These are phyloP conservation scores for Wiebesia pumilae DNA, from an alignment of 1,140 invertebrate genomes.

Conservation along the genomic window DNA sequence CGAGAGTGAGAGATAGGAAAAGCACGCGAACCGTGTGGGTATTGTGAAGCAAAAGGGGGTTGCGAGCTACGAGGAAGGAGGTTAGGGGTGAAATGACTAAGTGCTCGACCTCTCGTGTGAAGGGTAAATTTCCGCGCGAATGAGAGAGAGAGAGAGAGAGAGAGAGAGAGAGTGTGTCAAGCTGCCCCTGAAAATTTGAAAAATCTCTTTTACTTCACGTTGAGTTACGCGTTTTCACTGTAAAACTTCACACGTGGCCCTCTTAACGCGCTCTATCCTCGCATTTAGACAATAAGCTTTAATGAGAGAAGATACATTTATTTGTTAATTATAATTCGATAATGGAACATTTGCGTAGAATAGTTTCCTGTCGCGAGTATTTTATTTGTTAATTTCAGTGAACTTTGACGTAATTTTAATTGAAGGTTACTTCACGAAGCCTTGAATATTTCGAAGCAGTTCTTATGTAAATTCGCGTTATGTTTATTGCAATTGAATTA, in stretches of 20 bases:
- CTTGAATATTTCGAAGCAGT: no score
- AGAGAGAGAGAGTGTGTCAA: background rate
- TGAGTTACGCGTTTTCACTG: slow-evolving; percentile 4
- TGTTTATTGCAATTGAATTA: no score
- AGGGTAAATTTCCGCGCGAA: slow-evolving; percentile 45
- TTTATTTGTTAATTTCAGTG: no score
- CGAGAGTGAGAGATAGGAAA: slow-evolving; percentile 2
- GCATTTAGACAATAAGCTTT: background rate
- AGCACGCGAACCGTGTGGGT: background rate
- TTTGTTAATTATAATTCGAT: background rate
- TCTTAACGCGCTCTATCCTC: background rate
- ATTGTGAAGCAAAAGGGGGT: slow-evolving; percentile 35
- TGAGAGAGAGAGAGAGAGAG: no score
- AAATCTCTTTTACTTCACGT: slow-evolving; percentile 21
- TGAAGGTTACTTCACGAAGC: no score
- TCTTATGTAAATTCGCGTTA: no score
- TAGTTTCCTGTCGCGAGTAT: no score
- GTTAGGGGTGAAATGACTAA: slow-evolving; percentile 56
- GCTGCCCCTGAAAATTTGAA: slow-evolving; percentile 35
- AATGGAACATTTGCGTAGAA: no score
- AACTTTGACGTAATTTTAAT: no score
- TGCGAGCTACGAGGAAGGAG: slow-evolving; percentile 51
- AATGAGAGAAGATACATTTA: background rate
- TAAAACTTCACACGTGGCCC: background rate
- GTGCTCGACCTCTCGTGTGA: slow-evolving; percentile 24